Base-by-base conservation (phyloP, 1,140 invertebrate species). In the Drosophila mojavensis region DNA sequence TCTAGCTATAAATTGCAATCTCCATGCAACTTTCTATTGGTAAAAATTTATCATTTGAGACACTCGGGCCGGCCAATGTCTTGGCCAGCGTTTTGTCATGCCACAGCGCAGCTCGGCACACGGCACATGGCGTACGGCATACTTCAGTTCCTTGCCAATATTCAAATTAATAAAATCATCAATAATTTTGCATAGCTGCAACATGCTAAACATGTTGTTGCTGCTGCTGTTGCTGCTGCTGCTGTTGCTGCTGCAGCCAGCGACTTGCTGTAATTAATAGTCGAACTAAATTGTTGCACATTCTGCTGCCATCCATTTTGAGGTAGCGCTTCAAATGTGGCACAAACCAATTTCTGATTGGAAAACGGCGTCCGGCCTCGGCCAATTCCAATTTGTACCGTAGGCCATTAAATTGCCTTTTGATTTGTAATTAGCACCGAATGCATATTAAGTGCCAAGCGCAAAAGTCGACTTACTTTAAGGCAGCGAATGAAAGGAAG, bases 81-180 rank as follows among this genome's bases (percentile, higher is more conserved):
- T 67, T 73, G 63, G 63, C 20, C 70, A 61, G 26, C 70, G 33
- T 60, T 67, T 73, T 67, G 70, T 73, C 70, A 50, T 51, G 51
- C 47, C 47, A 5, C 33, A n/a, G 78, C 70, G 61, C 17, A 43
- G 2, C 20, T 24, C 6, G 36, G 55, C 10, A 26, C 56, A n/a
- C 72, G 72, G 64, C 73, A 24, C 20, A 43, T 3, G 36, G 55
- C 10, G 15, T 56, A n/a, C 72, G 72, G 64, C 73, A 17, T 17
- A 17, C 17, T 17, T 17, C 17, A 79, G 79, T 89, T 89, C 79
- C 84, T 80, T 56, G 83, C 76, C 83, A 83, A 88, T 88, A 88
- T 88, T 88, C 83, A 88, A 88, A 88, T 88, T 88, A 88, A 88
- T 88, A 88, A 88, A 88, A 88, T 88, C 83, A 88, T 88, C 83